These are phyloP conservation scores for Drosophila differens DNA, from an alignment of 2,888 invertebrate genomes.

Conservation along the genomic window DNA sequence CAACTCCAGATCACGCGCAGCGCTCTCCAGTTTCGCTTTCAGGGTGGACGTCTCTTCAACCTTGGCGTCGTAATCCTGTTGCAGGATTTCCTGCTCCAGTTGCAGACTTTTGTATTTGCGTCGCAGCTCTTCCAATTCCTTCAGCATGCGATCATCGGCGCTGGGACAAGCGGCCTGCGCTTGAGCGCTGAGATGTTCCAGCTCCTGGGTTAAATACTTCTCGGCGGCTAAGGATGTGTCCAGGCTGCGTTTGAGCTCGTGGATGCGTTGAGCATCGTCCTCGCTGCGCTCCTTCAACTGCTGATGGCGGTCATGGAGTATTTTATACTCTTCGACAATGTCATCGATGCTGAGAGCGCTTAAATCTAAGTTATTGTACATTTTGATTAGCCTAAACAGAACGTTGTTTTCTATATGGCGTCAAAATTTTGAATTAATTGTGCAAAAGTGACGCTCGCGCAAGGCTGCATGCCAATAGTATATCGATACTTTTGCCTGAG, in stretches of 20 bases:
- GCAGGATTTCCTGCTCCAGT: slow-evolving; percentile 64
- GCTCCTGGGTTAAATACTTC: slow-evolving; percentile 80
- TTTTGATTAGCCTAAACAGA: slow-evolving; percentile 21
- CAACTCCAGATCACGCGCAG: slow-evolving; percentile 26
- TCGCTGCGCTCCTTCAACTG: slow-evolving; percentile 74
- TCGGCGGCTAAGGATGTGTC: slow-evolving; percentile 82
- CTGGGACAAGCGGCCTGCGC: slow-evolving; percentile 28
- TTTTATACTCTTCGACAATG: slow-evolving; percentile 82
- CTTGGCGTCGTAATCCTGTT: slow-evolving; percentile 73
- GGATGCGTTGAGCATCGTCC: slow-evolving; percentile 81
- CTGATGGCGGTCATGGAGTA: slow-evolving; percentile 72
- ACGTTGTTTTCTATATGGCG: slow-evolving; percentile 5
- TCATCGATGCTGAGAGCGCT: slow-evolving; percentile 75
- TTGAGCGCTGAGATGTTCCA: slow-evolving; percentile 75
- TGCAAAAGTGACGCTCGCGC: slow-evolving; percentile 38
- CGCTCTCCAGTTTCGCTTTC: slow-evolving; percentile 54
- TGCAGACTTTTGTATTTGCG: slow-evolving; percentile 67
- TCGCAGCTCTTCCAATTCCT: slow-evolving; percentile 70
- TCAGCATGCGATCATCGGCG: slow-evolving; percentile 37
- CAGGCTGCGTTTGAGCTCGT: slow-evolving; percentile 82
- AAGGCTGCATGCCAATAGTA: neutral
- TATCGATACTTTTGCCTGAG: slow-evolving; percentile 5
- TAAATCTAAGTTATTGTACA: slow-evolving; percentile 71
- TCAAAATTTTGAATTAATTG: slow-evolving; percentile 46
- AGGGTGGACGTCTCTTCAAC: slow-evolving; percentile 59